Base-by-base conservation (phyloP, 2,888 invertebrate species). In the Leptogaster cylindrica region DNA sequence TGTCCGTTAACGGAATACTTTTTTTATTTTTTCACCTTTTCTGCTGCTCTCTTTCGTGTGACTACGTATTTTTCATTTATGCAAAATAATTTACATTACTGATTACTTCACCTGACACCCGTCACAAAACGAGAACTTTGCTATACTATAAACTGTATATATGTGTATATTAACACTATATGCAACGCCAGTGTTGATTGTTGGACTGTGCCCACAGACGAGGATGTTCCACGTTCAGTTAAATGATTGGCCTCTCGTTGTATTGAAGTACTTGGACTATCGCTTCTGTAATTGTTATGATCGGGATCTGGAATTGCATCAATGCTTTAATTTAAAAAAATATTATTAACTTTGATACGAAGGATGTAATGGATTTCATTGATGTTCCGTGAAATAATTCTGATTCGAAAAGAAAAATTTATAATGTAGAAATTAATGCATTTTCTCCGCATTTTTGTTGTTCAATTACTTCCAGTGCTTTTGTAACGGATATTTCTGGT, bases 211-310 rank as follows among this genome's bases (percentile, higher is more conserved):
- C 14, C 28, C 39, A 50, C 28, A 41, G 66, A 61, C 7, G 67
- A 63, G 16, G 61, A 51, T 14, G 28, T 36, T 33, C 64, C 41
- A 52, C 64, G 31, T 33, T 71, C 68, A 3, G 69, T 69, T 41
- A 69, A 68, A 48, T 68, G 69, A 58, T 71, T 69, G 7, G 69
- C 68, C 64, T 71, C 70, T n/a, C 67, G 66, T 44, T 71, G 69
- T 33, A 69, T 63, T 58, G 70, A 58, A 50, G 67, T 66, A 12
- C 51, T 39, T 18, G 67, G 64, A 36, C 75, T 72, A 70, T 80
- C 79, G 39, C 74, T 75, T 41, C 78, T 76, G 52, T 78, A 79
- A 68, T 76, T 78, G 66, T 76, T 75, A 70, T 78, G 79, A 74
- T 80, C 80, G 14, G 78, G 73, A 65, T 73, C 80, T 79, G n/a